Conservation (phyloP, 2,888 invertebrate species). For the Celastrina argiolus region DNA sequence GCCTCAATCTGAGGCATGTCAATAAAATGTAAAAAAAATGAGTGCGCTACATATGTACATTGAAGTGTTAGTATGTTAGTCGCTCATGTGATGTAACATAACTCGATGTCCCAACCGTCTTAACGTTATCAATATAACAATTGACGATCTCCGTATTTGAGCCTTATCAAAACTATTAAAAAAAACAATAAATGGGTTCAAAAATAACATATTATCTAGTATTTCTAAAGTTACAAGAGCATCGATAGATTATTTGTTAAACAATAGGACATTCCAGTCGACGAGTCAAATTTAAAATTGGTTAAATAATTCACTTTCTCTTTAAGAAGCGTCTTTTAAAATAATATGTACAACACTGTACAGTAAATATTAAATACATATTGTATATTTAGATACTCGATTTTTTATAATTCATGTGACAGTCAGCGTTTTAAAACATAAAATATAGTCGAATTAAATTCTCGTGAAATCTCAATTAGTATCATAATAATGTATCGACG, state of each 20-base stretch:
- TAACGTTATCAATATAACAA: constrained; percentile 1
- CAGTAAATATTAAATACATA: constrained; percentile 5
- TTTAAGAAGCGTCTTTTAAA: background rate
- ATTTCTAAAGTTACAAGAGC: constrained; percentile 11
- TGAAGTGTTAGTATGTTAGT: constrained; percentile 15
- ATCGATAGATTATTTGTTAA: background rate
- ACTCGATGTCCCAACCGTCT: background rate
- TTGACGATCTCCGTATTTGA: constrained; percentile 13
- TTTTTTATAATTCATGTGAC: background rate
- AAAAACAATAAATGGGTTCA: constrained; percentile 21
- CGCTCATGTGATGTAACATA: constrained; percentile 11
- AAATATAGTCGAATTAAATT: background rate
- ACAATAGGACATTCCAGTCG: background rate
- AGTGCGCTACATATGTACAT: constrained; percentile 20
- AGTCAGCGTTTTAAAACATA: background rate
- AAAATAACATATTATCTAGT: constrained; percentile 21
- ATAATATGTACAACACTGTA: constrained; percentile 7
- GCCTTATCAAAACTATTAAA: constrained; percentile 2
- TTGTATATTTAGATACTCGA: background rate
- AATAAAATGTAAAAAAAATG: background rate
- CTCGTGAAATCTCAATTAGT: background rate
- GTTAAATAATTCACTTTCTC: background rate
- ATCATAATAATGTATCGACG: background rate
- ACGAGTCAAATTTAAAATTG: background rate
- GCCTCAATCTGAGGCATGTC: constrained; percentile 13